Evolutionary conservation across 1,140 invertebrate genomes (phyloP).

Genomic region (Cherax destructor): DNA sequence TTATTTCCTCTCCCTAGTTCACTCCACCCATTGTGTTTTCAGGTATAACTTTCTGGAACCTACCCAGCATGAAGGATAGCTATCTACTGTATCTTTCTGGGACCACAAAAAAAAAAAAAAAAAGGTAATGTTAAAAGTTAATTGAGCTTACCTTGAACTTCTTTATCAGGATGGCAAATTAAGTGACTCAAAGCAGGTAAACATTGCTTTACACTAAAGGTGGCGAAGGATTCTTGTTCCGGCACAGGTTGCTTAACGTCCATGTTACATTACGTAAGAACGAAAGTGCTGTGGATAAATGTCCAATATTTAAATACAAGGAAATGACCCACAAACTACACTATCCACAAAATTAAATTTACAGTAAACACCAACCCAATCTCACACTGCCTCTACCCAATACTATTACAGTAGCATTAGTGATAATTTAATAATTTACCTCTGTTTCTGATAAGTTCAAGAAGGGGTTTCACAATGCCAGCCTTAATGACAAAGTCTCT

Average conservation of each 20-base stretch:
- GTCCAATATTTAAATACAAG: too few relatives aligned
- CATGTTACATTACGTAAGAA: slow-evolving; percentile 86
- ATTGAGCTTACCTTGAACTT: slow-evolving; percentile 81
- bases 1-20: too few relatives aligned
- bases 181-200: slow-evolving; percentile 88
- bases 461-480: slow-evolving; percentile 82
- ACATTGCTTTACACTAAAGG: slow-evolving; percentile 86
- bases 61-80: too few relatives aligned
- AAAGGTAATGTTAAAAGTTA: too few relatives aligned
- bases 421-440: slow-evolving; percentile 73
- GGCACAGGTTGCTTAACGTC: slow-evolving; percentile 94
- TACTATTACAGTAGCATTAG: not conserved
- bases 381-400: not conserved
- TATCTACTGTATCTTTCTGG: too few relatives aligned
- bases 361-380: not conserved
- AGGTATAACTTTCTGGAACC: too few relatives aligned
- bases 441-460: slow-evolving; percentile 81
- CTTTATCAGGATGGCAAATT: slow-evolving; percentile 84
- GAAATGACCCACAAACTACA: not conserved
- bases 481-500: slow-evolving; percentile 84
- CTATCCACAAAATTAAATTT: not conserved
- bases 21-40: too few relatives aligned
- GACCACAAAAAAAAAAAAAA: too few relatives aligned
- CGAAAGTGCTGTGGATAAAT: slow-evolving; percentile 58
- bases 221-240: slow-evolving; percentile 92